Evolutionary conservation across 2,113 vertebrate genomes (phyloP), one percentile per base, ranked within the genome.

Genomic region (Steatornis caripensis): DNA sequence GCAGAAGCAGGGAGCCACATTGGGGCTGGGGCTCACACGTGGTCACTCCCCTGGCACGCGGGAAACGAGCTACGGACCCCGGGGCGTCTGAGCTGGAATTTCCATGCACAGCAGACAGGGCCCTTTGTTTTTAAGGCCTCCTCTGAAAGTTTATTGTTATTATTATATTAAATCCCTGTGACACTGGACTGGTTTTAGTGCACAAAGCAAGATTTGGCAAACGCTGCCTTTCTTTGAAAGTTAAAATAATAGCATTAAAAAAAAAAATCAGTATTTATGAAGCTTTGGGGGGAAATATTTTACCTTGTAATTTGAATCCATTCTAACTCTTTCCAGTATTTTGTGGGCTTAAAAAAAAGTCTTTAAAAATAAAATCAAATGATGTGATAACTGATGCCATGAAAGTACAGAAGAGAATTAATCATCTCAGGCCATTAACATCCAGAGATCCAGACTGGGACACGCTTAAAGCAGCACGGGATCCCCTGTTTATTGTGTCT

Each of bases 211-310:
- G 93, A 27, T 61, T 85, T 96, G 94, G 96, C 94, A 91, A 83
- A 80, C 0, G 3, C 18, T 76, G 89, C 78, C 78, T 72, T 85
- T 68, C 95, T 93, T 93, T 94, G 84, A n/a, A 94, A 94, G 93
- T 60, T 87, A 84, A 96, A 96, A 87, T 51, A 93, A 71, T 43
- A 62, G 70, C 81, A 55, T 3, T 11, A 34, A 11, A 55, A 66
- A 57, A 64, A 72, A 85, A 64, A 70, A 51, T 19, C 27, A 87
- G 78, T 72, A 23, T 87, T 95, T 94, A 74, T 27, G 74, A 75
- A 94, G 94, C 84, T 96, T 91, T 91, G 87, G 65, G 84, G 66
- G 87, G 92, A 69, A 96, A 95, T 90, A 80, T 76, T 93, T 93
- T 83, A 85, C 91, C 65, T 93, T 93, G 93, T 89, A 82, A 85